Evolutionary conservation across 2,797 vertebrate species (phyloP), one percentile per base, ranked within the genome.

Genomic region (Myioborus melanocephalus): DNA sequence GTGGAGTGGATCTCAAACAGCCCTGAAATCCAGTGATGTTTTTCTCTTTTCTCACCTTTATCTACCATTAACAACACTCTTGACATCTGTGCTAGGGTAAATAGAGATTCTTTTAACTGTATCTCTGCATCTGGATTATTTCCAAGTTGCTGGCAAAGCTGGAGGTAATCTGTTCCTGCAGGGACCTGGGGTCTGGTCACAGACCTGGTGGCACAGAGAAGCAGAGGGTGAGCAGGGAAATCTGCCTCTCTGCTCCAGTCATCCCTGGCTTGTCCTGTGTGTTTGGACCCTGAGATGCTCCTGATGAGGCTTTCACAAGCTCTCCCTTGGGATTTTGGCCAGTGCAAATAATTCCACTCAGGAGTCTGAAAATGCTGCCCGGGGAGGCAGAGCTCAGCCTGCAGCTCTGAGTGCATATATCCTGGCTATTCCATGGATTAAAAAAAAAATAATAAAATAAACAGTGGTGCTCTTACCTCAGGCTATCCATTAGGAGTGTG

Each of bases 401-500:
- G 79, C 66, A 77, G 93, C 87, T 53, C 76, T 63, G n/a, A 56
- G 87, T 80, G 90, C 30, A 3, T 46, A 69, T 34, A 85, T 43
- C 69, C 4, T 4, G 18, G 70, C 83, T 88, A n/a, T 79, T 90
- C 88, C 93, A 56, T 8, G 70, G 89, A 82, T 88, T 85, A 87
- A 89, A 90, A 89, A 89, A 89, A 57, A 81, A 69, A 88, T 1
- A 88, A 91, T 81, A 92, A 78, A 95, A 93, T 73, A 92, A 96
- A 83, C 83, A 91, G 94, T 60, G 73, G 60, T 94, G 85, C 89
- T 96, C 49, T 93, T 91, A 66, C 96, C 94, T 93, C 94, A 6
- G 95, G 96, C 95, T 82, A 86, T 89, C 94, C 91, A 94, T 96
- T 96, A 96, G 72, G 85, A 91, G 59, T 46, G 87, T 93, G 96